Evolutionary conservation across 2,797 vertebrate genomes (phyloP).

Genomic region (Eospalax fontanierii): DNA sequence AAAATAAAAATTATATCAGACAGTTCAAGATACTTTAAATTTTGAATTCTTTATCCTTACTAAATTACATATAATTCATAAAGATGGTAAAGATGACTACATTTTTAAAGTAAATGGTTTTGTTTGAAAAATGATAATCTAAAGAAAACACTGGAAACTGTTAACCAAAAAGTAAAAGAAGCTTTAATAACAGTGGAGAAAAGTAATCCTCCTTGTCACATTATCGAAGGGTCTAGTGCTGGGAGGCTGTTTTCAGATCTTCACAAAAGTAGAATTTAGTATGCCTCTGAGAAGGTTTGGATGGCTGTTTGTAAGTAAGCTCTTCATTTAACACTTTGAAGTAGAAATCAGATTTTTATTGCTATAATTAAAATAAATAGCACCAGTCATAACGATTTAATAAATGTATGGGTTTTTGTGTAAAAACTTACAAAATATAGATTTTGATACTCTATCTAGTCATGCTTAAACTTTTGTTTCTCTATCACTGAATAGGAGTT

Average conservation of each 20-base stretch:
- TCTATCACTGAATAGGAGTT: conserved; percentile 11
- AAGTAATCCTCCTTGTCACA: background rate
- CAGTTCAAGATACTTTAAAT: conserved; percentile 9
- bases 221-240: background rate
- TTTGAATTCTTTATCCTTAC: conserved; percentile 49
- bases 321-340: background rate
- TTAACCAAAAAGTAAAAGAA: background rate
- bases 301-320: background rate
- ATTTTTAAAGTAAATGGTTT: conserved; percentile 47
- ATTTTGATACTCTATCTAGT: conserved; percentile 10
- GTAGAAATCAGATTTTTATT: conserved; percentile 36
- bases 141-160: background rate
- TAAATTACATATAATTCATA: conserved; percentile 37
- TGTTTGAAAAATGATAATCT: conserved; percentile 30
- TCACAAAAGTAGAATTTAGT: conserved; percentile 27
- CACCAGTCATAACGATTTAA: background rate
- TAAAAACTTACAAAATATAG: conserved; percentile 16
- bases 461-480: conserved; percentile 41
- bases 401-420: background rate
- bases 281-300: background rate
- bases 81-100: background rate
- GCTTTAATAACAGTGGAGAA: background rate
- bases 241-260: background rate
- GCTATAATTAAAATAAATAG: background rate
- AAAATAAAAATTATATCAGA: conserved; percentile 9